Evolutionary conservation across 2,113 vertebrate species (phyloP), one percentile per base, ranked within the genome.

Genomic region (Chlorodrepanis virens): DNA sequence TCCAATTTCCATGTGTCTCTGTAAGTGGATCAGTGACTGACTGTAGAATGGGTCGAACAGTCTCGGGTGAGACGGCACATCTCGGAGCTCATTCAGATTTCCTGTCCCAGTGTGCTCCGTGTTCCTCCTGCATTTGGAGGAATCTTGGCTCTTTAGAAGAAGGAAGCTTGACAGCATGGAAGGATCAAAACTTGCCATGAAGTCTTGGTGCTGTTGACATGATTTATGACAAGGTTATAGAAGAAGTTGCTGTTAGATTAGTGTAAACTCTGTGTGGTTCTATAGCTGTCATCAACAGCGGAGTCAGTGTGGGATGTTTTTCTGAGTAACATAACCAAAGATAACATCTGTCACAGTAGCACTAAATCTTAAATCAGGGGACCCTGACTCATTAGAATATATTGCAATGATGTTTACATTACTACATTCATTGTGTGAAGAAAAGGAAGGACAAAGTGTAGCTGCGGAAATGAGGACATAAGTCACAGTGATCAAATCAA

Each of bases 41-140:
- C 37, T 54, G 37, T 31, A 23, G 45, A 59, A 21, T 45, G 29
- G 21, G 12, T 87, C 6, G 31, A 14, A 68, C 33, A 70, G 9
- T 45, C 37, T 25, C 28, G 6, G 27, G 20, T 68, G 18, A 44
- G 57, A 15, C 23, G 24, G 33, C 9, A 14, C 2, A 1, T 57
- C 47, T 81, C 1, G 0, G 50, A 31, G 5, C 25, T 31, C 1
- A 0, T 42, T 70, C 54, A 50, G 23, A 33, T 67, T 65, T 87
- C 59, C 9, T 6, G 3, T 47, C 5, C 5, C 27, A 42, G 18
- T 1, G 1, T 78, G 23, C 14, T 12, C 9, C 0, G 0, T 44
- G 10, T 54, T 82, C 17, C 35, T 75, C 17, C 39, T 82, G 11
- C 3, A 1, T 82, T 89, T 89, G 19, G 2, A 68, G 19, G 2